Conservation (phyloP, 1,140 invertebrate species). For the Contarinia nasturtii region DNA sequence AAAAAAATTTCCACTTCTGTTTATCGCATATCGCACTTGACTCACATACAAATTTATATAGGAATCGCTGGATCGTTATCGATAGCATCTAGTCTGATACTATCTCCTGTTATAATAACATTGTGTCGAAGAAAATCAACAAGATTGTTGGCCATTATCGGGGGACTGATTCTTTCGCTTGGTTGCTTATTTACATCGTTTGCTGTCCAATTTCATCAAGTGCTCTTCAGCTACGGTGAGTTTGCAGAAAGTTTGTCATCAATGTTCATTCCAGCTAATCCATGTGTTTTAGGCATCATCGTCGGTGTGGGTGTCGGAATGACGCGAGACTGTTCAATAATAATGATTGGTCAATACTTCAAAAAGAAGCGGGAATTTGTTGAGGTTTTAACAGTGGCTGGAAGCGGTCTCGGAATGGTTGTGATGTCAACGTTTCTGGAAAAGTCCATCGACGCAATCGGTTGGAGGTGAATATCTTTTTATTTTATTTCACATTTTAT, state of each 20-base stretch:
- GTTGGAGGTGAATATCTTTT: slow-evolving; percentile 4
- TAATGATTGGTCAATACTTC: slow-evolving; percentile 86
- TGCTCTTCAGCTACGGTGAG: slow-evolving; percentile 71
- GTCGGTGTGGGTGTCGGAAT: slow-evolving; percentile 66
- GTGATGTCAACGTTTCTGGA: slow-evolving; percentile 66
- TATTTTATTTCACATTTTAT: too few relatives aligned
- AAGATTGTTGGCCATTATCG: slow-evolving; percentile 69
- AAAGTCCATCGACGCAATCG: slow-evolving; percentile 33
- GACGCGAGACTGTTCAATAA: slow-evolving; percentile 61
- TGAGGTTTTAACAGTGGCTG: slow-evolving; percentile 70
- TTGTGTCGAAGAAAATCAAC: slow-evolving; percentile 73
- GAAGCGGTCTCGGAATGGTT: slow-evolving; percentile 65
- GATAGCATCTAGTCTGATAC: slow-evolving; percentile 55
- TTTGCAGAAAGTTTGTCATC: slow-evolving; percentile 4
- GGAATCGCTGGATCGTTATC: slow-evolving; percentile 69
- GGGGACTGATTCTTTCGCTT: slow-evolving; percentile 64
- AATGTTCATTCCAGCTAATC: too few relatives aligned
- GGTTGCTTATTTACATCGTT: slow-evolving; percentile 78
- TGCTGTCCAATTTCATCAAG: slow-evolving; percentile 71
- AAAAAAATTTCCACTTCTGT: not conserved
- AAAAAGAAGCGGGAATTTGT: slow-evolving; percentile 65
- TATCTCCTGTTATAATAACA: slow-evolving; percentile 68
- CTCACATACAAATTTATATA: slow-evolving; percentile 26
- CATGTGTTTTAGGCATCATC: slow-evolving; percentile 33
- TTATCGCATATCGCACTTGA: not conserved